Percentiles rank a stretch among this genome's conserved stretches.
phyloP scores from a whole-genome alignment of 2,888 invertebrate species.

The Drosophila paranaensis region DNA sequence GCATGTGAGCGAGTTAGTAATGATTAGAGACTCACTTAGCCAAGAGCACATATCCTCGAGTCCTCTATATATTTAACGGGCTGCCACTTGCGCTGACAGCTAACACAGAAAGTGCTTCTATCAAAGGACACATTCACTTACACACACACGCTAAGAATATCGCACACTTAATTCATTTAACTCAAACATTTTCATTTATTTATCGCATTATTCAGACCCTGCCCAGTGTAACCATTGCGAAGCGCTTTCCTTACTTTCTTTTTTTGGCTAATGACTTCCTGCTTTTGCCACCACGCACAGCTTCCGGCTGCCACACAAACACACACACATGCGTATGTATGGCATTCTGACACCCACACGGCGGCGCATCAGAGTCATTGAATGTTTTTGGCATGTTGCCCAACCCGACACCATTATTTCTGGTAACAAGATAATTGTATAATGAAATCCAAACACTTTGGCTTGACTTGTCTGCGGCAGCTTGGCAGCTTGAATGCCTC shows the following conservation, averaged over 20 bases:
- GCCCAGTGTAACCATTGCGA: constrained; percentile 32
- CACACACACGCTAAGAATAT: constrained; percentile 45
- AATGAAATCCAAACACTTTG: constrained; percentile 82
- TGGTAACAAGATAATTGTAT: constrained; percentile 83
- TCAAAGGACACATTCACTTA: constrained; percentile 49
- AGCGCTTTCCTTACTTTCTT: constrained; percentile 23
- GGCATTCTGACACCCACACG: constrained; percentile 46
- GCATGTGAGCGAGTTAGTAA: background rate
- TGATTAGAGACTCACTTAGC: constrained; percentile 27
- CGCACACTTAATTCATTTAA: constrained; percentile 80
- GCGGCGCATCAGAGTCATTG: constrained; percentile 56
- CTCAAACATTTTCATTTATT: constrained; percentile 81
- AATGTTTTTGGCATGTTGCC: constrained; percentile 81
- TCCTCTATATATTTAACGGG: constrained; percentile 53
- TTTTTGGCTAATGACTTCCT: constrained; percentile 75
- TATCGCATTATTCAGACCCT: constrained; percentile 71
- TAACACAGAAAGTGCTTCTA: constrained; percentile 78
- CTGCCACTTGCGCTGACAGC: constrained; percentile 70
- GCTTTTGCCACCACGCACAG: constrained; percentile 69
- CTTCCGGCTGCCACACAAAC: constrained; percentile 55
- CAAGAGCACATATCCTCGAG: constrained; percentile 45
- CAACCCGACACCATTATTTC: constrained; percentile 80
- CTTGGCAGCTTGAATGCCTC: constrained; percentile 18
- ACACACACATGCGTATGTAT: constrained; percentile 11
- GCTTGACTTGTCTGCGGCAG: constrained; percentile 51